These are phyloP conservation scores for Leptatherina wallacei DNA, from an alignment of 2,797 vertebrate genomes.

Conservation along the genomic window DNA sequence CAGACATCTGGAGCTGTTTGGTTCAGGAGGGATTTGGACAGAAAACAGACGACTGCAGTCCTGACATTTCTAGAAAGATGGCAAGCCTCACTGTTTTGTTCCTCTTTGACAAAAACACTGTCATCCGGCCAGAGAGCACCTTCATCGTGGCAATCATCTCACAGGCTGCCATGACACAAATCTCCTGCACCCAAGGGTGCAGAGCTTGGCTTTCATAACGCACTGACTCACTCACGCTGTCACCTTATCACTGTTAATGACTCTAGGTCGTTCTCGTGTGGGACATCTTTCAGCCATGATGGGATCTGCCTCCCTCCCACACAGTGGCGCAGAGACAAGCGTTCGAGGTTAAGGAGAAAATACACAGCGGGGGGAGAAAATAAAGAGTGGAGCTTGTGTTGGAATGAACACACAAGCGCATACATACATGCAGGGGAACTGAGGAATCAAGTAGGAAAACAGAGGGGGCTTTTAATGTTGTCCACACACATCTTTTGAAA, in stretches of 20 bases:
- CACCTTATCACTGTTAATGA: slow-evolving; percentile 66
- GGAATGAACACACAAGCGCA: slow-evolving; percentile 28
- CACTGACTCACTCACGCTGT: slow-evolving; percentile 57
- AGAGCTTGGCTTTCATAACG: slow-evolving; percentile 59
- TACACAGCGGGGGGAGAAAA: slow-evolving; percentile 33
- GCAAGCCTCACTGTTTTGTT: slow-evolving; percentile 9
- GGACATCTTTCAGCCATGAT: slow-evolving; percentile 63
- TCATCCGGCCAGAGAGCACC: slow-evolving; percentile 46
- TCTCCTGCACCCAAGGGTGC: slow-evolving; percentile 55
- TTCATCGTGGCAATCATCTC: slow-evolving; percentile 57
- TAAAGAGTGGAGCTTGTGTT: slow-evolving; percentile 68
- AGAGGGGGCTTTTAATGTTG: slow-evolving; percentile 76
- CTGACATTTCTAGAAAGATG: not conserved
- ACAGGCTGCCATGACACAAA: slow-evolving; percentile 55
- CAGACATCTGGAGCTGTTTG: not conserved
- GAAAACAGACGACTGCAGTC: not conserved
- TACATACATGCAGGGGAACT: slow-evolving; percentile 43
- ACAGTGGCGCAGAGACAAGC: slow-evolving; percentile 37
- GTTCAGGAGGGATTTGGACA: not conserved
- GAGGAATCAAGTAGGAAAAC: slow-evolving; percentile 68
- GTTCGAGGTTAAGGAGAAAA: slow-evolving; percentile 41
- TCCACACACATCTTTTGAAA: slow-evolving; percentile 68
- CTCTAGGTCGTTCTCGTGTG: slow-evolving; percentile 51
- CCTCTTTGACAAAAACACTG: slow-evolving; percentile 42
- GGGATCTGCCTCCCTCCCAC: slow-evolving; percentile 58